Percentiles rank a stretch among this genome's conserved stretches.
Evolutionary conservation across 2,797 vertebrate species (phyloP).

Genomic region (Sarcoramphus papa): DNA sequence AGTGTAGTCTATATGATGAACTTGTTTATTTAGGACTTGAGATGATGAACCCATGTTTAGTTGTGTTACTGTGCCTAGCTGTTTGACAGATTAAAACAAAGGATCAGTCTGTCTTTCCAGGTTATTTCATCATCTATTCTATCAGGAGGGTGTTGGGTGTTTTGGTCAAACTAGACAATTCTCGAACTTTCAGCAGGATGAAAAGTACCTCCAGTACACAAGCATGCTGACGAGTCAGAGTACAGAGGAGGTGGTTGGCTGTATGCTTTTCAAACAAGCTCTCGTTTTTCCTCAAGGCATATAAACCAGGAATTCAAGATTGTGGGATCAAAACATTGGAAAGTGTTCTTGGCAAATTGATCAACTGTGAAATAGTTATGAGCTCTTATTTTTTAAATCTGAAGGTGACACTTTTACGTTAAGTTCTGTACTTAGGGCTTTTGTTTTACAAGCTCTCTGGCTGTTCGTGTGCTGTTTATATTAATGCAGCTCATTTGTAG

Average conservation of each 20-base stretch:
- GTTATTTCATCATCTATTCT: not conserved
- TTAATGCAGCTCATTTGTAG: conserved; percentile 40
- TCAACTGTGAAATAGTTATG: not conserved
- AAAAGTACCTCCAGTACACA: not conserved
- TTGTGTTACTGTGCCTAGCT: not conserved
- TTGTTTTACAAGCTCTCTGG: not conserved
- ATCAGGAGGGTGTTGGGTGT: not conserved
- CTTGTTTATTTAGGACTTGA: not conserved
- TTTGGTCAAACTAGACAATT: not conserved
- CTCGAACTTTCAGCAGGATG: not conserved
- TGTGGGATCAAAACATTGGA: not conserved
- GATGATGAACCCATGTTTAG: not conserved
- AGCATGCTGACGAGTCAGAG: not conserved
- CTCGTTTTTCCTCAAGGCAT: not conserved
- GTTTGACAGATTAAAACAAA: no score
- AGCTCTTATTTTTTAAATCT: not conserved
- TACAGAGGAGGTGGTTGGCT: not conserved
- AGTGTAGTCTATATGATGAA: not conserved
- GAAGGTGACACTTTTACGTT: not conserved
- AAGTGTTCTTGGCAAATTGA: not conserved
- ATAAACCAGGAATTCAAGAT: not conserved
- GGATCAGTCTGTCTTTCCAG: no score
- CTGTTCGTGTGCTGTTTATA: not conserved
- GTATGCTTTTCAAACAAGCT: not conserved
- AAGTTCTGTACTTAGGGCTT: not conserved